phyloP scores from a whole-genome alignment of 2,797 vertebrate species.

The Acanthornis magna region DNA sequence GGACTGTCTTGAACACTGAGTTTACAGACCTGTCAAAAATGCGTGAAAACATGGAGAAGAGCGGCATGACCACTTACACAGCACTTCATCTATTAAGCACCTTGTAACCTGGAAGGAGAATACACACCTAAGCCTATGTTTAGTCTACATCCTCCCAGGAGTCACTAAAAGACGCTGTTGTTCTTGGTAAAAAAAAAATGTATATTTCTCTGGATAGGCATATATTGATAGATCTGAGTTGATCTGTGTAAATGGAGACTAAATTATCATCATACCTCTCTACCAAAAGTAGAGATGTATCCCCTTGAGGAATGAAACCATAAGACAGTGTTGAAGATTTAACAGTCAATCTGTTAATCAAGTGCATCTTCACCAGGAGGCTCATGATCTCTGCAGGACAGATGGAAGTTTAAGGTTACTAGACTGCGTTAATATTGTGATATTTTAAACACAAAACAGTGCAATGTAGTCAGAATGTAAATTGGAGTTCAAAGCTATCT shows the following conservation, averaged over 20 bases:
- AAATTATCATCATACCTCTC: not conserved
- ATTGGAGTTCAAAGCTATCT: not conserved
- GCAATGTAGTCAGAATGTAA: not conserved
- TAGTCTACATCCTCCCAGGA: not conserved
- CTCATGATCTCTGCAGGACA: not conserved
- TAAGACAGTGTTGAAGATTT: not conserved
- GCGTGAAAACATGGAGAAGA: not conserved
- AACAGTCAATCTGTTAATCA: not conserved
- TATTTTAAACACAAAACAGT: not conserved
- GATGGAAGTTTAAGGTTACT: not conserved
- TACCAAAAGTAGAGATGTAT: not conserved
- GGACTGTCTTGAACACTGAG: not conserved
- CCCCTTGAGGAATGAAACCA: not conserved
- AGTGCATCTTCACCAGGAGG: not conserved
- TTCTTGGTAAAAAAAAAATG: not conserved
- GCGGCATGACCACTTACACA: not conserved
- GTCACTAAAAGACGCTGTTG: not conserved
- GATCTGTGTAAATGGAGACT: not conserved
- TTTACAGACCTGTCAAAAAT: slow-evolving; percentile 4
- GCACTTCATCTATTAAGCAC: slow-evolving; percentile 38
- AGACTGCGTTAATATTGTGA: not conserved
- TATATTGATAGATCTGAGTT: not conserved
- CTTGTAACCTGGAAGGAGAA: slow-evolving; percentile 19
- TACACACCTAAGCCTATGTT: not conserved
- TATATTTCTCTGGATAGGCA: not conserved